Evolutionary conservation across 2,888 invertebrate genomes (phyloP).

Genomic region (Alloplasta piceator): DNA sequence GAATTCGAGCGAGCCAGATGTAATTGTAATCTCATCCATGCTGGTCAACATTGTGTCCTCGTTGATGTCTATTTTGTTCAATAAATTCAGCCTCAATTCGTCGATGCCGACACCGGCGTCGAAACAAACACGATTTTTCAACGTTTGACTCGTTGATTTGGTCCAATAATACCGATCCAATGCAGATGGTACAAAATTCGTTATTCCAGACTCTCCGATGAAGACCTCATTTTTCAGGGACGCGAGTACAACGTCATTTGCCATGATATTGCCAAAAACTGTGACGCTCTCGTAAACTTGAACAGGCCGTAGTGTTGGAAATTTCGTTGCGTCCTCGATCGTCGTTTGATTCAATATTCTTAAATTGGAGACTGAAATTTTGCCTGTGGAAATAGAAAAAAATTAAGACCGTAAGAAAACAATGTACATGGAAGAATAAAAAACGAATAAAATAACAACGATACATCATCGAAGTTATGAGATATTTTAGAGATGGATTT

Average conservation of each 20-base stretch:
- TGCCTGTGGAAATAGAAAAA: slow-evolving; percentile 65
- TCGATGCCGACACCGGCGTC: slow-evolving; percentile 72
- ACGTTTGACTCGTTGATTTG: slow-evolving; percentile 74
- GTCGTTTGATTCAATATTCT: slow-evolving; percentile 71
- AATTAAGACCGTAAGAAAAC: background rate
- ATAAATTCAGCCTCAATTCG: slow-evolving; percentile 66
- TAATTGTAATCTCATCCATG: slow-evolving; percentile 63
- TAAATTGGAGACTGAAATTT: slow-evolving; percentile 69
- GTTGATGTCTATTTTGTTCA: slow-evolving; percentile 71
- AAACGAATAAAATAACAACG: too few species aligned
- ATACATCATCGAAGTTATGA: too few species aligned
- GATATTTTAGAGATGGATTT: too few species aligned
- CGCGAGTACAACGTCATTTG: slow-evolving; percentile 62
- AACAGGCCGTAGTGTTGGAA: slow-evolving; percentile 55
- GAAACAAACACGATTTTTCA: slow-evolving; percentile 67
- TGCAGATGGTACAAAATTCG: background rate
- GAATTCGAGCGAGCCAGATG: slow-evolving; percentile 69
- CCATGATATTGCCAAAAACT: slow-evolving; percentile 71
- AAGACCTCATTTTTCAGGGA: too few species aligned
- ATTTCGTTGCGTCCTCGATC: slow-evolving; percentile 57
- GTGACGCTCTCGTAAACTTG: slow-evolving; percentile 75
- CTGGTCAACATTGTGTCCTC: slow-evolving; percentile 75
- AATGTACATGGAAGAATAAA: too few species aligned
- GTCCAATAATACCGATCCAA: slow-evolving; percentile 73
- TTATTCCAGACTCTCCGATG: slow-evolving; percentile 35